Percentiles rank a stretch among this genome's conserved stretches.
Evolutionary conservation across 1,140 invertebrate species (phyloP).

Genomic region (Drosophila quadrilineata): DNA sequence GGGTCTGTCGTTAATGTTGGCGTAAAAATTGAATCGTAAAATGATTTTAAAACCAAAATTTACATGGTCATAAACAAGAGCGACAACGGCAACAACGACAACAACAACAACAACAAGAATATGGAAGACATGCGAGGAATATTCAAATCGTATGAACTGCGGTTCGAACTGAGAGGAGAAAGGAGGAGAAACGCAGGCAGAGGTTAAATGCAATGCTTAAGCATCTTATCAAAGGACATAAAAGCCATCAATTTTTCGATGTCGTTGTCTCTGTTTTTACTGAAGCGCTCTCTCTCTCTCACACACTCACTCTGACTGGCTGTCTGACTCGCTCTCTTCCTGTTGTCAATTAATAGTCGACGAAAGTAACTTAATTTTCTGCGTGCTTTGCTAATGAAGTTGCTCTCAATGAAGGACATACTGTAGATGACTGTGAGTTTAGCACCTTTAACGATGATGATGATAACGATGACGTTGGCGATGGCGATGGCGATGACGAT

Average conservation of each 20-base stretch:
- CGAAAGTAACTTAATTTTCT: constrained; percentile 1
- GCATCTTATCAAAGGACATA: constrained; percentile 30
- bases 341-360: constrained; percentile 9
- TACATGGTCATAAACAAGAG: constrained; percentile 46
- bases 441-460: too few relatives aligned
- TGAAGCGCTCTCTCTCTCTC: background rate
- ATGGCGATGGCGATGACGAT: background rate
- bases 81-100: constrained; percentile 6
- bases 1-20: constrained; percentile 33
- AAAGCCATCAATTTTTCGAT: constrained; percentile 7
- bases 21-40: constrained; percentile 49
- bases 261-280: background rate
- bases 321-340: background rate
- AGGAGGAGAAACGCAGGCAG: too few relatives aligned
- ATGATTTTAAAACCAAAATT: constrained; percentile 46
- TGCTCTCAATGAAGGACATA: too few relatives aligned
- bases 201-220: too few relatives aligned
- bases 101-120: background rate
- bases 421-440: too few relatives aligned
- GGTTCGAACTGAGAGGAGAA: too few relatives aligned
- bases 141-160: background rate
- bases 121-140: constrained; percentile 14
- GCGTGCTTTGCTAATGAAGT: constrained; percentile 5
- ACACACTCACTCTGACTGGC: background rate
- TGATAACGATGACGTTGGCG: too few relatives aligned